Evolutionary conservation across 2,797 vertebrate genomes (phyloP), one percentile per base, ranked within the genome.

Genomic region (Myotis planiceps): DNA sequence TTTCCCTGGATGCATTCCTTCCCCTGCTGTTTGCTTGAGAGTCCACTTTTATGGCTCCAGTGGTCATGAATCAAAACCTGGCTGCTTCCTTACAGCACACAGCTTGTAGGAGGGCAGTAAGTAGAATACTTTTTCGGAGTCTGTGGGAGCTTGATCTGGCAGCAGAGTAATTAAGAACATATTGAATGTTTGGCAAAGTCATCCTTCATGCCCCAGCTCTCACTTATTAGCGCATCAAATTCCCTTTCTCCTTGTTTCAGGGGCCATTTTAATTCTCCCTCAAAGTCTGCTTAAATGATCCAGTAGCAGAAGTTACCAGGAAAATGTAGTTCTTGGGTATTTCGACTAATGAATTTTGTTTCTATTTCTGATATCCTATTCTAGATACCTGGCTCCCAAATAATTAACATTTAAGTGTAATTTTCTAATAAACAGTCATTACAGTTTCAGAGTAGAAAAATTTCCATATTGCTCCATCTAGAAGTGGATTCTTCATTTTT

Each of bases 391-490:
- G 42, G 51, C 55, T 93, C 19, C 55, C 69, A 72, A 4, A 39
- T 49, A 68, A 76, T 76, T 85, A 68, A 60, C 65, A 80, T 95
- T 75, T 86, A 34, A 92, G 55, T 82, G 7, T 29, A 58, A 60
- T 83, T 76, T 82, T 93, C 47, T 76, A 88, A 53, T 71, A 47
- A 97, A 90, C 75, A 32, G 39, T 94, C 25, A 49, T 86, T 80
- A 42, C 2, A 58, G 55, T 23, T 90, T 13, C 58, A 93, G 45
- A 75, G 53, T 1, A 76, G 63, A 75, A 79, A 68, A 37, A 51
- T 94, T 58, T 74, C 25, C 13, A 47, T 27, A 29, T 53, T 83
- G 39, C 39, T 92, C 49, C 19, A 45, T 27, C 19, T 47, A n/a
- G 63, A 89, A 21, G n/a, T 63, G 49, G 42, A 45, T 19, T 94